These are phyloP conservation scores for Ypsolopha scabrella DNA, from an alignment of 2,888 invertebrate genomes.

Conservation along the genomic window DNA sequence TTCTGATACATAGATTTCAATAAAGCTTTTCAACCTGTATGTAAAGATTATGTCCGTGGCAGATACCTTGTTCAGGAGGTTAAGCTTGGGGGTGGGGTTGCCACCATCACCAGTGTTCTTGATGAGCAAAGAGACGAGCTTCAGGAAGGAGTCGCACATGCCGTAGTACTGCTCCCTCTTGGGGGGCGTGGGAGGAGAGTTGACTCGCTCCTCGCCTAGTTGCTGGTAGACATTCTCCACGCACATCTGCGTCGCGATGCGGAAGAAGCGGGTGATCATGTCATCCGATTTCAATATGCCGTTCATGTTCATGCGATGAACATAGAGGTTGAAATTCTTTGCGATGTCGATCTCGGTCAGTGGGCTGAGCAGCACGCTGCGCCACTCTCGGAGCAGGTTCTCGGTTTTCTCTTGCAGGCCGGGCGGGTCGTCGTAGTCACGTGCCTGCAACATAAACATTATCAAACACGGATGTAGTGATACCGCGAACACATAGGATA, in stretches of 20 bases:
- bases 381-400: slow-evolving; percentile 94
- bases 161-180: slow-evolving; percentile 92
- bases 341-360: slow-evolving; percentile 85
- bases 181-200: slow-evolving; percentile 72
- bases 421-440: slow-evolving; percentile 93
- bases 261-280: slow-evolving; percentile 95
- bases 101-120: slow-evolving; percentile 92
- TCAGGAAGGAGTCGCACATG: slow-evolving; percentile 94
- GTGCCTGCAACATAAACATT: slow-evolving; percentile 54
- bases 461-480: no score
- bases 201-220: slow-evolving; percentile 77
- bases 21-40: no score
- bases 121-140: slow-evolving; percentile 93
- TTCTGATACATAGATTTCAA: no score
- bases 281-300: slow-evolving; percentile 97
- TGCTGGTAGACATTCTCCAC: slow-evolving; percentile 93
- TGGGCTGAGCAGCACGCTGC: slow-evolving; percentile 87
- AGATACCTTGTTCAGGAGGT: slow-evolving; percentile 90
- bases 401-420: slow-evolving; percentile 96
- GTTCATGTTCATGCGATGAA: slow-evolving; percentile 93
- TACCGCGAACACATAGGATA: no score
- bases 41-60: no score
- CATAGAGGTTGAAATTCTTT: slow-evolving; percentile 94
- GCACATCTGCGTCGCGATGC: slow-evolving; percentile 96
- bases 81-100: slow-evolving; percentile 96